These are phyloP conservation scores for Dryobates pubescens DNA, from an alignment of 2,797 vertebrate species.

Conservation along the genomic window DNA sequence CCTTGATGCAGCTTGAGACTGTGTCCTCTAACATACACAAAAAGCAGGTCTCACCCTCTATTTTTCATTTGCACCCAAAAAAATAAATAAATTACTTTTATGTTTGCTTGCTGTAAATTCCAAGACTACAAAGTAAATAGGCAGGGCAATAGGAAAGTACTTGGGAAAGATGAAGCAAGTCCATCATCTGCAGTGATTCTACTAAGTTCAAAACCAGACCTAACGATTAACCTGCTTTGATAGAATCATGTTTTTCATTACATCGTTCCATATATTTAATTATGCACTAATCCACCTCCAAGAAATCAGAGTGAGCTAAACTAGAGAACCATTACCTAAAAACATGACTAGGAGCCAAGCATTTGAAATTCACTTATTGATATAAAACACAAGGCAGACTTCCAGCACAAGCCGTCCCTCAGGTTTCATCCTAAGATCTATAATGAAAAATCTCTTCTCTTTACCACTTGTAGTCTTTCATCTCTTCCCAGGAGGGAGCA, in stretches of 20 bases:
- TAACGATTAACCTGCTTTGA: constrained; percentile 63
- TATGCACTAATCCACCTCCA: constrained; percentile 43
- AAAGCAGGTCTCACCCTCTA: background rate
- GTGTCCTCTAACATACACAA: background rate
- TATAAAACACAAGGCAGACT: constrained; percentile 13
- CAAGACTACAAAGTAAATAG: constrained; percentile 25
- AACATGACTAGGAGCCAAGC: background rate
- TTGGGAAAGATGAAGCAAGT: constrained; percentile 15
- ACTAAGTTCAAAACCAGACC: constrained; percentile 49
- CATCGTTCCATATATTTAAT: constrained; percentile 64
- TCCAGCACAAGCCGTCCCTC: constrained; percentile 7
- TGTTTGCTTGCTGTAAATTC: constrained; percentile 15
- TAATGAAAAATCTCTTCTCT: constrained; percentile 40
- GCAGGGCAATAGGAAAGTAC: background rate
- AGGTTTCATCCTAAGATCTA: constrained; percentile 41
- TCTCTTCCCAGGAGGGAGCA: constrained; percentile 62
- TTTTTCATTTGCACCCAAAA: background rate
- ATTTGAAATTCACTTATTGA: constrained; percentile 17
- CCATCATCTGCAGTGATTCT: constrained; percentile 44
- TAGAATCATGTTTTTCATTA: constrained; percentile 46
- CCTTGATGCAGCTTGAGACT: too few relatives aligned
- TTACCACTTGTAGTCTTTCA: constrained; percentile 40
- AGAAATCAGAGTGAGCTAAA: constrained; percentile 7
- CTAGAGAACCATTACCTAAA: constrained; percentile 29
- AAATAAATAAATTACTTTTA: background rate